Evolutionary conservation across 2,888 invertebrate species (phyloP), one percentile per base, ranked within the genome.

Genomic region (Tetrapedia diversipes): DNA sequence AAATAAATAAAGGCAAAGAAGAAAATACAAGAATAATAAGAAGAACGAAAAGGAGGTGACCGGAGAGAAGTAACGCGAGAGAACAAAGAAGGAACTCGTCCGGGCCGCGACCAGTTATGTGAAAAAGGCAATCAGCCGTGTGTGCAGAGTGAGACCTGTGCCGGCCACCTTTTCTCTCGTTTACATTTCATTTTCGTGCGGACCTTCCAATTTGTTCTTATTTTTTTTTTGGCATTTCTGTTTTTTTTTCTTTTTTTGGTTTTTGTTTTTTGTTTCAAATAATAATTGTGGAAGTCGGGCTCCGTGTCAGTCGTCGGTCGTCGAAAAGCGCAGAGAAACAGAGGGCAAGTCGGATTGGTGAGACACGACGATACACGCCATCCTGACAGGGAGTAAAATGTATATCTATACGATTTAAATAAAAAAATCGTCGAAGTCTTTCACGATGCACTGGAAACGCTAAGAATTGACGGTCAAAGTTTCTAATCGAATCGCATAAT

Each of bases 241-340:
- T n/a, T n/a, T n/a, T n/a, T n/a, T n/a, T n/a, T n/a, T n/a, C n/a
- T n/a, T n/a, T n/a, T n/a, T n/a, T n/a, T n/a, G n/a, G n/a, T n/a
- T n/a, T n/a, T n/a, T n/a, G n/a, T n/a, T n/a, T n/a, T n/a, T n/a
- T n/a, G n/a, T n/a, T n/a, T n/a, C n/a, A n/a, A n/a, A n/a, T n/a
- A n/a, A n/a, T n/a, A n/a, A 78, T 77, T 79, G 81, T 76, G 83
- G 81, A 86, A 85, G 80, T 84, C 83, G 86, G 80, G 83, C 80
- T 80, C 76, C 82, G 80, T 77, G 83, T 83, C 79, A 77, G 83
- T 82, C 82, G 79, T 85, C 78, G 78, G 76, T 80, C 72, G 80
- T 81, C 69, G 78, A 82, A 82, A 82, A 79, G 82, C 81, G 78
- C 79, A 79, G 75, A 81, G 79, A 82, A 82, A 82, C 74, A 80